Evolutionary conservation across 2,888 invertebrate genomes (phyloP).

Genomic region (Phalera bucephala): DNA sequence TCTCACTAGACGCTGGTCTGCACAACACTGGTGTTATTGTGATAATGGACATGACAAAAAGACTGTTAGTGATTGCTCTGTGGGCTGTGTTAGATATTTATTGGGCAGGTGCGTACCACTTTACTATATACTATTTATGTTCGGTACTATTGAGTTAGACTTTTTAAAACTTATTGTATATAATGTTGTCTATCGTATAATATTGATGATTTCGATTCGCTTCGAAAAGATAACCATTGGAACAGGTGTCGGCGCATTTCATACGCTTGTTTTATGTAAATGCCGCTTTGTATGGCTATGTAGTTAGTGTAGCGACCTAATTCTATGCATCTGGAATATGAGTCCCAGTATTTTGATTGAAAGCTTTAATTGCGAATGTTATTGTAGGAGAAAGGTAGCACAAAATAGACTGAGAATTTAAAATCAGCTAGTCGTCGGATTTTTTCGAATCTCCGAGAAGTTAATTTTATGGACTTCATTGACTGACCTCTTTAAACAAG

Average conservation of each 20-base stretch:
- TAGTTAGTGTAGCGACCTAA: background rate
- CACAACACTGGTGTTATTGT: conserved; percentile 47
- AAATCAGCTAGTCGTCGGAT: conserved; percentile 27
- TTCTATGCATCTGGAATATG: background rate
- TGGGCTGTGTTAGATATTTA: conserved; percentile 55
- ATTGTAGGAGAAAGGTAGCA: conserved; percentile 24
- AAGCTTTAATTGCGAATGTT: conserved; percentile 25
- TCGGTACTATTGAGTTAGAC: conserved; percentile 32
- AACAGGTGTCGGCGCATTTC: background rate
- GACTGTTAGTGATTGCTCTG: conserved; percentile 46
- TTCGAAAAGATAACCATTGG: background rate
- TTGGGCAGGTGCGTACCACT: conserved; percentile 28
- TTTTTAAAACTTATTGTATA: conserved; percentile 17
- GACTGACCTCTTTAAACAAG: conserved; percentile 45
- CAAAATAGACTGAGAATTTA: conserved; percentile 29
- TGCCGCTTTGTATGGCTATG: background rate
- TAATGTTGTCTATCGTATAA: conserved; percentile 13
- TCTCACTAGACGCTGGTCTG: conserved; percentile 50
- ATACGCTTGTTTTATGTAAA: background rate
- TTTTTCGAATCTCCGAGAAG: conserved; percentile 33
- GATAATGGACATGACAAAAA: conserved; percentile 54
- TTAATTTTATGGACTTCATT: conserved; percentile 31
- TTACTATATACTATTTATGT: too few relatives aligned
- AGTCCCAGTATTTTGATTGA: conserved; percentile 12
- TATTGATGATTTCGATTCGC: conserved; percentile 2